Evolutionary conservation across 2,113 vertebrate species (phyloP), one percentile per base, ranked within the genome.

Genomic region (Phalacrocorax aristotelis): DNA sequence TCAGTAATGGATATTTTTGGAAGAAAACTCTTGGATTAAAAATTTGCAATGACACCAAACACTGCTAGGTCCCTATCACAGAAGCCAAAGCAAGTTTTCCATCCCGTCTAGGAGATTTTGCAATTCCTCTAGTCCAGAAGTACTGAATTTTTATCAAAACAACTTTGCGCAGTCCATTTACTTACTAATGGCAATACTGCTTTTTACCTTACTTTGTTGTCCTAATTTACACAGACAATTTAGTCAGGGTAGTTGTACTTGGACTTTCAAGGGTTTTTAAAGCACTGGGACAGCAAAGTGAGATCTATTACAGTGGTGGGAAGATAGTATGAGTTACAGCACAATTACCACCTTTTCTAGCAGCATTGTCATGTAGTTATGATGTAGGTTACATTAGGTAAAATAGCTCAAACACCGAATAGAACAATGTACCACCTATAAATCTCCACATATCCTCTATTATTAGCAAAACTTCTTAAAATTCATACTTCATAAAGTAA

Each of bases 401-500:
- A 94, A 93, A 91, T 30, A n/a, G 95, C 95, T 93, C 90, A 94
- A 97, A 96, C 77, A 80, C 57, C 15, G 30, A 85, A 92, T 68
- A 93, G 95, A 96, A 97, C 87, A 91, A 97, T 51, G 87, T 48
- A 23, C 78, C 1, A 14, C 77, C 90, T 79, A 78, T 98, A 97
- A 97, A 97, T 97, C 77, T 87, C 71, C 83, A 90, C 95, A 91
- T 93, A 89, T 97, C 95, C 79, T 89, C 74, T 91, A 83, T 95
- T 93, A 95, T 96, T 98, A 97, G 97, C 95, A 96, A 96, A 97
- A 97, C 95, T 97, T 97, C 96, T 97, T 96, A 97, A 97, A 98
- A 98, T 97, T 97, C 98, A 96, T 97, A 96, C 92, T 96, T 97
- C 93, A 97, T 97, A 88, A 98, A 98, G 95, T 95, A 97, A 97